phyloP scores from a whole-genome alignment of 2,113 vertebrate species.

The Salvelinus sp. region DNA sequence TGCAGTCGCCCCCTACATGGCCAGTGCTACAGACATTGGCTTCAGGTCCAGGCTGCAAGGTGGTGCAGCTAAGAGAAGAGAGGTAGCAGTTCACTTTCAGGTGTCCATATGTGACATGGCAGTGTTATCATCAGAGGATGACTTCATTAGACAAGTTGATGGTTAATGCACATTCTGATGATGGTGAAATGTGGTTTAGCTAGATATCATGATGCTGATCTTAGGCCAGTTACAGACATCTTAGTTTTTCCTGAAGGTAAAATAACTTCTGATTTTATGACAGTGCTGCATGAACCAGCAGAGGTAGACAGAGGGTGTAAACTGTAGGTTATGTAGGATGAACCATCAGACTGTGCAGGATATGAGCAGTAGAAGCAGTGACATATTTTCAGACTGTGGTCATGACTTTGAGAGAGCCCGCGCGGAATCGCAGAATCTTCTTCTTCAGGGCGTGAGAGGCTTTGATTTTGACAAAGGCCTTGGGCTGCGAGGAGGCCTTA shows the following conservation, averaged over 20 bases:
- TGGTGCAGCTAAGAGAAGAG: constrained; percentile 12
- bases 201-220: not conserved
- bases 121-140: constrained; percentile 21
- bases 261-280: not conserved
- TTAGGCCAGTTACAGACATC: not conserved
- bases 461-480: constrained; percentile 90
- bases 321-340: not conserved
- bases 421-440: constrained; percentile 89
- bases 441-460: constrained; percentile 90
- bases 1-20: not conserved
- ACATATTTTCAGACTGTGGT: constrained; percentile 81
- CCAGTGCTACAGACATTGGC: not conserved
- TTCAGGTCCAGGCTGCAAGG: not conserved
- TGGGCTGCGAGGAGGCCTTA: constrained; percentile 69
- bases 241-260: not conserved
- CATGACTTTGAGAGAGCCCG: constrained; percentile 92
- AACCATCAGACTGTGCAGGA: not conserved
- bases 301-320: constrained; percentile 39
- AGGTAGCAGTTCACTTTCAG: constrained; percentile 21
- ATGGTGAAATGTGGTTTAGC: not conserved
- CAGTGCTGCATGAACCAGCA: not conserved
- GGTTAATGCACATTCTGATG: constrained; percentile 21
- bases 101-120: not conserved
- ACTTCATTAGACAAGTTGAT: not conserved
- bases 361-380: not conserved